phyloP scores from a whole-genome alignment of 2,888 invertebrate species.

The Miltochrista miniata region DNA sequence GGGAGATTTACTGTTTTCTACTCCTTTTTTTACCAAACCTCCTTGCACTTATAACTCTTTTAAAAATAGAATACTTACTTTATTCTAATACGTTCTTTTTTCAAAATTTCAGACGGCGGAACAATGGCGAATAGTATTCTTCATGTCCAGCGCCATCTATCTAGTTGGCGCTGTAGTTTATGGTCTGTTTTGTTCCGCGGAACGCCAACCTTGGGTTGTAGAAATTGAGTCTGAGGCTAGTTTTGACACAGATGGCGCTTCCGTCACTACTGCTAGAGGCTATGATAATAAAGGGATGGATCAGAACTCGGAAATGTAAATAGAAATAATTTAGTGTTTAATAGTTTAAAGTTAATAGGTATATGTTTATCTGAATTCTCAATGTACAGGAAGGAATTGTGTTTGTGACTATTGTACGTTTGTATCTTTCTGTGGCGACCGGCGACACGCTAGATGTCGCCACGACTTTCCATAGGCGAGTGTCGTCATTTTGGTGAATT shows the following conservation, averaged over 20 bases:
- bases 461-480: too few relatives aligned
- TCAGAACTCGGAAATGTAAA: constrained; percentile 60
- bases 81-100: constrained; percentile 6
- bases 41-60: too few relatives aligned
- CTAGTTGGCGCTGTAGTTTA: constrained; percentile 93
- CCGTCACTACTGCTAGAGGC: constrained; percentile 63
- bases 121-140: constrained; percentile 95
- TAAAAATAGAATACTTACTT: too few relatives aligned
- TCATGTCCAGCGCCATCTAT: constrained; percentile 92
- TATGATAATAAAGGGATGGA: constrained; percentile 73
- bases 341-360: too few relatives aligned
- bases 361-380: too few relatives aligned
- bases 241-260: constrained; percentile 72
- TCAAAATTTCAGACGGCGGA: constrained; percentile 83
- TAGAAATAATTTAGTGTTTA: neutral
- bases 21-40: too few relatives aligned
- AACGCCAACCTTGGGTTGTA: constrained; percentile 91
- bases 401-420: too few relatives aligned
- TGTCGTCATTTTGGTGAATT: too few relatives aligned
- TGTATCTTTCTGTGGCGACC: too few relatives aligned
- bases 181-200: constrained; percentile 90
- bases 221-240: constrained; percentile 68
- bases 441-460: too few relatives aligned
- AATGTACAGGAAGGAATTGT: too few relatives aligned
- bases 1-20: too few relatives aligned